Conservation (phyloP, 2,113 vertebrate genomes). For the Plestiodon gilberti region DNA sequence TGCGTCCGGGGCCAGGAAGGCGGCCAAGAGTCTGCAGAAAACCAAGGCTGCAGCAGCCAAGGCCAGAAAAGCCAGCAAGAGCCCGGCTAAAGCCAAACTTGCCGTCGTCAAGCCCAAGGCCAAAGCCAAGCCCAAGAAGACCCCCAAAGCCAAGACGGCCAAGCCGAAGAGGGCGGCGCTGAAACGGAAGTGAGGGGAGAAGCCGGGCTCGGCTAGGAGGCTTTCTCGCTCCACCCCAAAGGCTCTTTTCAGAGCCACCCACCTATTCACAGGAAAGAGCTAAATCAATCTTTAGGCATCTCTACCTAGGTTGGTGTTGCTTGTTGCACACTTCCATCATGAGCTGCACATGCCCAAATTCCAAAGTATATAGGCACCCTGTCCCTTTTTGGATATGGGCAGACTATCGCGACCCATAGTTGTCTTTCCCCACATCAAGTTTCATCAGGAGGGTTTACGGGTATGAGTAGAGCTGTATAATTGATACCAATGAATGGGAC, state of each 20-base stretch:
- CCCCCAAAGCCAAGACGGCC: not conserved
- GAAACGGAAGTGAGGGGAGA: conserved; percentile 55
- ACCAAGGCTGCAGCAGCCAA: accelerated
- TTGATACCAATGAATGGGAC: too few species aligned
- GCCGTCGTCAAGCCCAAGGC: conserved; percentile 20
- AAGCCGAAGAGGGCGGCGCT: conserved; percentile 28
- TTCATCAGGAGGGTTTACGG: too few species aligned
- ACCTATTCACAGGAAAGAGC: too few species aligned
- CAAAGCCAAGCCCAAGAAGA: not conserved
- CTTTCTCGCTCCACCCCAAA: conserved; percentile 35
- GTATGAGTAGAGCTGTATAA: too few species aligned
- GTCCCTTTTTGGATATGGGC: too few species aligned
- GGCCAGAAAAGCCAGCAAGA: not conserved
- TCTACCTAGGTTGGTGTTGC: too few species aligned
- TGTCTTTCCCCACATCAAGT: too few species aligned
- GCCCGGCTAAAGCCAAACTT: conserved; percentile 17
- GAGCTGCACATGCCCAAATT: too few species aligned
- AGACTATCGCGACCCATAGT: too few species aligned
- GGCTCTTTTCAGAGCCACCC: conserved; percentile 73
- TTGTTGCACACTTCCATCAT: too few species aligned
- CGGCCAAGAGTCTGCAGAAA: conserved; percentile 39
- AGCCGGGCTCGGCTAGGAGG: not conserved
- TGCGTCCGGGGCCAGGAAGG: conserved; percentile 21
- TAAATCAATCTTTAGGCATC: too few species aligned
- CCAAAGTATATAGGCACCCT: too few species aligned